Conservation (phyloP, 2,113 vertebrate species). For the Phoenicopterus ruber region DNA sequence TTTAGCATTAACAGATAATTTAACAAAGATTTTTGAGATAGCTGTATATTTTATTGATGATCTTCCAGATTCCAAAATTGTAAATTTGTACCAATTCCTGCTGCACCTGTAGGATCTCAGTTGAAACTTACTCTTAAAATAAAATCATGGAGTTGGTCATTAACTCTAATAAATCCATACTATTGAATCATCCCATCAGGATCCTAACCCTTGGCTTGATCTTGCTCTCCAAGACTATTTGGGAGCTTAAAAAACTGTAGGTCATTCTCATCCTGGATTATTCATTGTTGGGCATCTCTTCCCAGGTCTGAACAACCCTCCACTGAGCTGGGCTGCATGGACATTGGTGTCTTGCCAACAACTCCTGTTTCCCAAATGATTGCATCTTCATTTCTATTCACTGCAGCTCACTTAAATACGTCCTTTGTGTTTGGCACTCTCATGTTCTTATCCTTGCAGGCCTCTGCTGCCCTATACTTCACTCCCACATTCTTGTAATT, state of each 20-base stretch:
- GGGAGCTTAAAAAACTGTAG: neutral
- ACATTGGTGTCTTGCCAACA: neutral
- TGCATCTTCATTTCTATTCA: neutral
- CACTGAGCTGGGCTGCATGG: neutral
- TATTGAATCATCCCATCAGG: neutral
- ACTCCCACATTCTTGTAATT: neutral
- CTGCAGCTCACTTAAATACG: neutral
- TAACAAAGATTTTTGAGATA: neutral
- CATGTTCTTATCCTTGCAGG: neutral
- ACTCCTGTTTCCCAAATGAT: neutral
- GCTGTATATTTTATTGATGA: neutral
- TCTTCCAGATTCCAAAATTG: neutral
- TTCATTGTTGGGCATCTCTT: neutral
- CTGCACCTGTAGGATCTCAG: neutral
- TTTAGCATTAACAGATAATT: neutral
- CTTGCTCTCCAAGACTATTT: neutral
- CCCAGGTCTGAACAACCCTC: neutral
- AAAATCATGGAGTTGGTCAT: neutral
- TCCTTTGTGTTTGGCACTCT: neutral
- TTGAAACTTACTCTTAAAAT: neutral
- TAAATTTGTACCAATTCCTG: neutral
- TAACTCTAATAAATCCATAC: neutral
- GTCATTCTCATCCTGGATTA: neutral
- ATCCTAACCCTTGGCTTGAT: neutral
- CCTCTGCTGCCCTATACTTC: neutral